Evolutionary conservation across 23 tunicate species (phyloP).

Genomic region (Corella eumyota): DNA sequence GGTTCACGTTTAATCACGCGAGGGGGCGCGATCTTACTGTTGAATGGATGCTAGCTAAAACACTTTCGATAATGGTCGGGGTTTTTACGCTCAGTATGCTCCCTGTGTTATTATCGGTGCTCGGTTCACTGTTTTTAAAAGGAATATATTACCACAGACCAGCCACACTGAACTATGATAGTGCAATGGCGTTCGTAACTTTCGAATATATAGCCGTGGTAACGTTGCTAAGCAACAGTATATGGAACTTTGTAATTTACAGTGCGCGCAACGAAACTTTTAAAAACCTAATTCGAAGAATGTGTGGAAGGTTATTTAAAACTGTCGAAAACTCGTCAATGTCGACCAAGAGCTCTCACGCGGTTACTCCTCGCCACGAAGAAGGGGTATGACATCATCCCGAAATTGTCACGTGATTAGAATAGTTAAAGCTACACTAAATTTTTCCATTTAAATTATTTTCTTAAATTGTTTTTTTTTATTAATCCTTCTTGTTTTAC

Average conservation of each 20-base stretch:
- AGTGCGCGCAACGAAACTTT: conserved; percentile 14
- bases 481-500: too few species aligned
- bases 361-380: too few species aligned
- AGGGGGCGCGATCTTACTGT: conserved; percentile 2
- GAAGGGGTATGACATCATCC: too few species aligned
- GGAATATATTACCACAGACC: neutral
- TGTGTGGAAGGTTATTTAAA: too few species aligned
- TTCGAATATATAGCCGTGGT: conserved; percentile 5
- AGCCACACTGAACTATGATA: neutral
- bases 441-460: too few species aligned
- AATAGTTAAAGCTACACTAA: too few species aligned
- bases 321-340: too few species aligned
- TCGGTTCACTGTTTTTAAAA: neutral
- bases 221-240: conserved; percentile 5
- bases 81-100: conserved; percentile 15
- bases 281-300: too few species aligned
- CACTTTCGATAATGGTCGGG: conserved; percentile 11
- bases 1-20: neutral
- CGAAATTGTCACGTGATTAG: too few species aligned
- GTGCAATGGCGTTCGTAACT: neutral
- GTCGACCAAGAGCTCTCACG: too few species aligned
- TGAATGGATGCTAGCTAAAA: conserved; percentile 2
- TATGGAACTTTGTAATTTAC: conserved; percentile 11
- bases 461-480: too few species aligned
- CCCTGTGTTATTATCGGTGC: neutral